Evolutionary conservation across 2,888 invertebrate species (phyloP), one percentile per base, ranked within the genome.

Genomic region (Cheilosia soror): DNA sequence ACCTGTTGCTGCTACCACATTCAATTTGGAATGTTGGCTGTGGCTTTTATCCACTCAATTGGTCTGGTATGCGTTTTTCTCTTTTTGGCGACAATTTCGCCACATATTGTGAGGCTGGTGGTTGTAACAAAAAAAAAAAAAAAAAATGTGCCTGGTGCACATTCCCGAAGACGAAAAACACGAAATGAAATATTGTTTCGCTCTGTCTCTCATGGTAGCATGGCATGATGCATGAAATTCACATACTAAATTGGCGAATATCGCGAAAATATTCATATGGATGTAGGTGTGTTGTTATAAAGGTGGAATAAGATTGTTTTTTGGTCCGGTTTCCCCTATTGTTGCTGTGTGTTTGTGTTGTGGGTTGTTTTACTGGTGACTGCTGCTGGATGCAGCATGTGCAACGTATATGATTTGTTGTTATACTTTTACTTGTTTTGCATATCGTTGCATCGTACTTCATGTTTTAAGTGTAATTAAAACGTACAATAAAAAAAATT

Each of bases 141-240:
- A 62, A 44, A 62, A 75, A 69, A 53, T 53, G 47, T 55, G 51
- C 60, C 31, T 42, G 63, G 29, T 66, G 57, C 57, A 73, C 72
- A 78, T 83, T 78, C 68, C 51, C 33, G 72, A 68, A 82, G 51
- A 42, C 58, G 53, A 68, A 65, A 75, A 60, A 78, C 79, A 79
- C 63, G 78, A 79, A 79, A 66, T 84, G 75, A 84, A 84, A 84
- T 84, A 84, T 84, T 84, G 84, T 79, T 84, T 79, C 84, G 84
- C 79, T 84, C 84, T 79, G 73, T 79, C 84, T 84, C 84, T 79
- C 79, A 84, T 84, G 53, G 25, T 60, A 75, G 47, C 79, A 75
- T 75, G 47, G 79, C 71, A 83, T 73, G 37, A 66, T 77, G 82
- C 82, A 83, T 83, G 68, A 79, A 83, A 83, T 83, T 83, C 78